Base-by-base conservation (phyloP, 2,888 invertebrate species). In the Andrena marginata region DNA sequence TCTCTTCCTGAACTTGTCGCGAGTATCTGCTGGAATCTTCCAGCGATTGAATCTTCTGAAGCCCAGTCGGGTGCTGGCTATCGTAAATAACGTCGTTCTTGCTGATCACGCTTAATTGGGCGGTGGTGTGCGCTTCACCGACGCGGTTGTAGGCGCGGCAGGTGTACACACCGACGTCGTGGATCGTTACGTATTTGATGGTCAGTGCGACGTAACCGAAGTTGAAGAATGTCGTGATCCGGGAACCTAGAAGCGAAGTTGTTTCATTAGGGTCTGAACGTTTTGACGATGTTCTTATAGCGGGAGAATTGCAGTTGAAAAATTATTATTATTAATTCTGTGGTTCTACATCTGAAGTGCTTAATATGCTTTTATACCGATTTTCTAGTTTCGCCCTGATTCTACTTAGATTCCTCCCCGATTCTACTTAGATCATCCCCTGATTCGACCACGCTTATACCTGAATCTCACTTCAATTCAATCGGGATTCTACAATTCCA, bases 141-240 rank as follows among this genome's bases (percentile, higher is more conserved):
- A 97, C 94, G 84, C 97, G 96, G 92, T 99, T 99, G 90, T 96
- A 97, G 2, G 98, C 99, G 84, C 97, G 96, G 94, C 98, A 98
- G 16, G 97, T 97, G 93, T 98, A 99, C 85, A 96, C 96, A 67
- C 99, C 99, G 81, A 97, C 97, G 94, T 99, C 99, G 91, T 98
- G 97, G 68, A 97, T 95, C 16, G 97, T 98, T 13, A 99, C 97
- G 86, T 97, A 97, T 93, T 98, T 98, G 87, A 99, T 98, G 20
- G 98, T 98, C 81, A 99, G 94, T 8, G 99, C 98, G 71, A 99
- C 99, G 93, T 98, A 98, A 85, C 98, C 98, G 93, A 98, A 98
- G 94, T 98, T 98, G 94, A 98, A 98, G 96, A 98, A 98, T 71
- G 97, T 97, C 67, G 98, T 98, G 85, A 97, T 98, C 94, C 98